A percentile compares a stretch with the other conserved stretches of the same genome.
These are phyloP conservation scores for Apamea crenata DNA, from an alignment of 2,888 invertebrate species.

Conservation along the genomic window DNA sequence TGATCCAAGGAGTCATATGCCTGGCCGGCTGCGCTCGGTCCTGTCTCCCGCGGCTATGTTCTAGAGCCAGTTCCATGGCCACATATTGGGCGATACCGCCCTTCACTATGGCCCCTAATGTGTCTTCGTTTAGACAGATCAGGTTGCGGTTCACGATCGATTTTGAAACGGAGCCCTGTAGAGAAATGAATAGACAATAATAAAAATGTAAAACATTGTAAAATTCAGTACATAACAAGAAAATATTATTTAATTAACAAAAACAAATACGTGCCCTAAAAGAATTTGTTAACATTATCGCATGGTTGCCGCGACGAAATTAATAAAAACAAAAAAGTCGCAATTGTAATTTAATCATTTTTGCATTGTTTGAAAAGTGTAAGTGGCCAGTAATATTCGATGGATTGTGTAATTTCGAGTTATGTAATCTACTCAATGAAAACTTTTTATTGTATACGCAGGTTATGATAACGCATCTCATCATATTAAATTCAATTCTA, in stretches of 20 bases:
- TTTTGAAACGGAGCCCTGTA: conserved; percentile 87
- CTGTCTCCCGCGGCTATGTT: conserved; percentile 94
- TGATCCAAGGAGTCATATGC: conserved; percentile 95
- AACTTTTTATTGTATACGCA: not conserved
- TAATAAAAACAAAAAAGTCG: not conserved
- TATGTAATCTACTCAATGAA: not conserved
- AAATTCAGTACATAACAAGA: not conserved
- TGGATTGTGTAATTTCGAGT: not conserved
- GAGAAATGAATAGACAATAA: not conserved
- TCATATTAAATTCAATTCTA: too few species aligned
- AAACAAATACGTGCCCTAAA: not conserved
- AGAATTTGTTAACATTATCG: not conserved
- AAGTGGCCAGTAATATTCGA: not conserved
- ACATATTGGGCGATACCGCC: conserved; percentile 98
- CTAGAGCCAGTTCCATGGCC: conserved; percentile 97
- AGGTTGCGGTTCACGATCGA: conserved; percentile 89
- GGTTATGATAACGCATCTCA: not conserved
- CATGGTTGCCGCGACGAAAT: not conserved
- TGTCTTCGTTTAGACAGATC: conserved; percentile 97
- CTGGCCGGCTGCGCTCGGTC: conserved; percentile 73
- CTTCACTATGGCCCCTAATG: conserved; percentile 98
- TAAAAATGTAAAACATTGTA: not conserved
- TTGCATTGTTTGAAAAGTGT: not conserved
- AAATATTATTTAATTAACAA: not conserved
- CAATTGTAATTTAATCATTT: not conserved